A percentile compares a stretch with the other conserved stretches of the same genome.
Conservation (phyloP, 1,140 invertebrate genomes). For the Tetragonula clypearis region DNA sequence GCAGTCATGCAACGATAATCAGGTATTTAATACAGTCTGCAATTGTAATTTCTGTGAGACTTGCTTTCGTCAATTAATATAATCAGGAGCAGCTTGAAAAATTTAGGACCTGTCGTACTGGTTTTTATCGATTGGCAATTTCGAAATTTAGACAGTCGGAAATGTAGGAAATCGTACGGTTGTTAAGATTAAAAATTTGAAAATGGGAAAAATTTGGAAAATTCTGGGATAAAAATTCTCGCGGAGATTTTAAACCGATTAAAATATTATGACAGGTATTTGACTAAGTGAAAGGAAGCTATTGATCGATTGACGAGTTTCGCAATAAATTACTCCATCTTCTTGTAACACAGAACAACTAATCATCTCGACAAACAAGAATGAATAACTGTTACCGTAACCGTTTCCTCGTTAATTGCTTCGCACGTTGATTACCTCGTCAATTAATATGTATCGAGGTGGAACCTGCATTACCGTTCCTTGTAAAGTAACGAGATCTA, state of each 20-base stretch:
- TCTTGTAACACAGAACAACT: neutral
- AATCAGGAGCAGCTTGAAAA: neutral
- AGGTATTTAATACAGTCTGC: conserved; percentile 61
- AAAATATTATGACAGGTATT: neutral
- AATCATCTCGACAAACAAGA: conserved; percentile 13
- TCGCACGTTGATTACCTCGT: conserved; percentile 30
- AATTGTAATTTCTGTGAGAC: conserved; percentile 33
- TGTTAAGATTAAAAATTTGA: too few species aligned
- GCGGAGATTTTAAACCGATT: too few species aligned
- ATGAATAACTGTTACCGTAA: conserved; percentile 40
- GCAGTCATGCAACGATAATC: conserved; percentile 62
- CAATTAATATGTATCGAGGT: conserved; percentile 52
- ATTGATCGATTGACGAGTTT: conserved; percentile 13
- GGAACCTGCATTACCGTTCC: neutral
- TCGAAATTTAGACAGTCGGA: too few species aligned
- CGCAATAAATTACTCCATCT: conserved; percentile 1
- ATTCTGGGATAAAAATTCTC: neutral
- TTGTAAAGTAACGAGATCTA: neutral
- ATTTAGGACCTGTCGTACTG: too few species aligned
- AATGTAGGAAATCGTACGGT: neutral
- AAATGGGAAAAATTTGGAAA: neutral
- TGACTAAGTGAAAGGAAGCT: neutral
- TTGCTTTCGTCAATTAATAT: neutral
- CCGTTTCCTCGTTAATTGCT: conserved; percentile 44
- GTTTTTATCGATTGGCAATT: too few species aligned